Conservation (phyloP, 2,888 invertebrate genomes). For the Zhuqinia jingwanae region DNA sequence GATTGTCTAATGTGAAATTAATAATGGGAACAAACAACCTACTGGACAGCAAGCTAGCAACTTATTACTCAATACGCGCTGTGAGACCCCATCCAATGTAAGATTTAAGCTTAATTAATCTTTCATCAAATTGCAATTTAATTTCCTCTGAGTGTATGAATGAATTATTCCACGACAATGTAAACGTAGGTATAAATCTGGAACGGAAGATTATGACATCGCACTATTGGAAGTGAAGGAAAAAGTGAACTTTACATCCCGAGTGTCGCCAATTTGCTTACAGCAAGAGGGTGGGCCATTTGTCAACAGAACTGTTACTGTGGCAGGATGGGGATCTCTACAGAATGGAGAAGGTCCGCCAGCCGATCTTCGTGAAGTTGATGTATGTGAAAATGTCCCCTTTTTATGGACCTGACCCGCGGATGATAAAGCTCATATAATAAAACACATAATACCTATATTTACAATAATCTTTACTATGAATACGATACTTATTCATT, state of each 20-base stretch:
- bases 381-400: slow-evolving; percentile 59
- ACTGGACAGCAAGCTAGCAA: slow-evolving; percentile 35
- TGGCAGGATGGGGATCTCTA: slow-evolving; percentile 74
- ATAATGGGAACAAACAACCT: slow-evolving; percentile 72
- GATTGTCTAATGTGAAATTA: slow-evolving; percentile 64
- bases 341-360: slow-evolving; percentile 69
- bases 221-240: slow-evolving; percentile 68
- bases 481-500: neutral
- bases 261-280: slow-evolving; percentile 73
- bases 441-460: no score
- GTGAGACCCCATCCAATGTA: slow-evolving; percentile 68
- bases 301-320: slow-evolving; percentile 65
- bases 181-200: slow-evolving; percentile 68
- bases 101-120: slow-evolving; percentile 14
- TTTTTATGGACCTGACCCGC: neutral
- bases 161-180: no score
- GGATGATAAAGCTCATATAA: no score
- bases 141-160: no score
- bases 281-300: slow-evolving; percentile 68
- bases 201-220: slow-evolving; percentile 70
- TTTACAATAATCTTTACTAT: no score
- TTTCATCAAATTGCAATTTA: no score
- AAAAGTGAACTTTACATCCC: slow-evolving; percentile 64
- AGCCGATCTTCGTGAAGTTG: slow-evolving; percentile 72
- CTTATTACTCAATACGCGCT: slow-evolving; percentile 54